These are phyloP conservation scores for Collichthys lucidus DNA, from an alignment of 2,113 vertebrate species.

Conservation along the genomic window DNA sequence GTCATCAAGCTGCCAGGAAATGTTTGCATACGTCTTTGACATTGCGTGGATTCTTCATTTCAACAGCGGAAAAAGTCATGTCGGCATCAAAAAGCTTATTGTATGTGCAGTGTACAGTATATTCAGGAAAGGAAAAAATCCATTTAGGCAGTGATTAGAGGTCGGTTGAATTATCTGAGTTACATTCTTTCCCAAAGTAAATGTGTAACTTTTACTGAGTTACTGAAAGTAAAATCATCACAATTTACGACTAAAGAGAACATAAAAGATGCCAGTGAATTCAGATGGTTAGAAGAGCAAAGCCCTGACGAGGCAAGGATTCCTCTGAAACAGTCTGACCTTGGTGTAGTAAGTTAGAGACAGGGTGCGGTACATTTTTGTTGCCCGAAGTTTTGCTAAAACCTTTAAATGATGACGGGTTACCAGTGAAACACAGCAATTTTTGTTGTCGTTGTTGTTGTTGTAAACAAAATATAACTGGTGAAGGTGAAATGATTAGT, in stretches of 20 bases:
- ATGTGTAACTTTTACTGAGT: not conserved
- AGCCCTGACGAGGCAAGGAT: slow-evolving; percentile 10
- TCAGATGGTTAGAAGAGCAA: not conserved
- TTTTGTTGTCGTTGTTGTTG: not conserved
- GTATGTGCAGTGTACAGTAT: not conserved
- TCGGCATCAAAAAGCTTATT: not conserved
- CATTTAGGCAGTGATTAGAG: not conserved
- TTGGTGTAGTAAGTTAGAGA: slow-evolving; percentile 5
- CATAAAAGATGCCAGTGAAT: not conserved
- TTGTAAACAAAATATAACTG: no score
- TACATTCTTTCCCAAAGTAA: not conserved
- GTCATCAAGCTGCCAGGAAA: slow-evolving; percentile 5
- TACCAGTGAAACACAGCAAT: not conserved
- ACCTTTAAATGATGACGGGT: not conserved
- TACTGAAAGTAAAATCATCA: not conserved
- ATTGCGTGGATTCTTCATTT: not conserved
- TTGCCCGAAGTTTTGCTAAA: not conserved
- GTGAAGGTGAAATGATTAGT: no score
- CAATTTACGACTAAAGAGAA: not conserved
- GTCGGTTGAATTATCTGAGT: not conserved
- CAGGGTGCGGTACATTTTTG: not conserved
- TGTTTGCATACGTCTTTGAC: slow-evolving; percentile 11
- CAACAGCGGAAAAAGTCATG: no score
- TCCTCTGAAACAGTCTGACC: slow-evolving; percentile 31
- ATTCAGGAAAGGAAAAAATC: not conserved